Base-by-base conservation (phyloP, 2,113 vertebrate genomes). In the Plotosus lineatus region DNA sequence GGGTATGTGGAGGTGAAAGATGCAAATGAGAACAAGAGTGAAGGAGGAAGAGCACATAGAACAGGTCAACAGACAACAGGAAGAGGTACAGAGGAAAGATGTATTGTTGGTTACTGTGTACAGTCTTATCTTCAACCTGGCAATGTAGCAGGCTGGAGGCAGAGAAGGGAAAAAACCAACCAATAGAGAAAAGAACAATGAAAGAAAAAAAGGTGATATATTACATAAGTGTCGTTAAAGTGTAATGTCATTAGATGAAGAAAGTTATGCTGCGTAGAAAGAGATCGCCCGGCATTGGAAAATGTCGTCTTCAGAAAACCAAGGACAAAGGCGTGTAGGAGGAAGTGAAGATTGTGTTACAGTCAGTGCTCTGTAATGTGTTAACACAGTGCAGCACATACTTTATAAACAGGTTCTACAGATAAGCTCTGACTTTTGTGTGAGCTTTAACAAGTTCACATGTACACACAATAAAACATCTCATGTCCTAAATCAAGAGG, bases 401-500 rank as follows among this genome's bases (percentile, higher is more conserved):
- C 46, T 36, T 51, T 11, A 33, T 50, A 51, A 73, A 51, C 69
- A 72, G 26, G 23, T 3, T 36, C 15, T 73, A 60, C 63, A 28
- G 7, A 48, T 4, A 6, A 76, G 75, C 55, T 6, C 63, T 75
- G 86, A 89, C 89, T 87, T 89, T 87, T 46, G 66, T n/a, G 26
- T 46, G 28, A 48, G 68, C 9, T 31, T 26, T 8, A 48, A 28
- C 68, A 71, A 46, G 8, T 4, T 44, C 40, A 7, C 26, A 68
- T 6, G 23, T 26, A 31, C 3, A 33, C 79, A 81, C 79, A 68
- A 73, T 56, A 44, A 4, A 0, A 72, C 84, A 15, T 33, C 28
- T 36, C 4, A n/a, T 31, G n/a, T 38, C 26, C 31, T 23, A 23
- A 4, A n/a, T 74, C 79, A 82, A 73, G 31, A 66, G 46, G 73